phyloP scores from a whole-genome alignment of 2,888 invertebrate genomes.

The Drosophila anomelani region DNA sequence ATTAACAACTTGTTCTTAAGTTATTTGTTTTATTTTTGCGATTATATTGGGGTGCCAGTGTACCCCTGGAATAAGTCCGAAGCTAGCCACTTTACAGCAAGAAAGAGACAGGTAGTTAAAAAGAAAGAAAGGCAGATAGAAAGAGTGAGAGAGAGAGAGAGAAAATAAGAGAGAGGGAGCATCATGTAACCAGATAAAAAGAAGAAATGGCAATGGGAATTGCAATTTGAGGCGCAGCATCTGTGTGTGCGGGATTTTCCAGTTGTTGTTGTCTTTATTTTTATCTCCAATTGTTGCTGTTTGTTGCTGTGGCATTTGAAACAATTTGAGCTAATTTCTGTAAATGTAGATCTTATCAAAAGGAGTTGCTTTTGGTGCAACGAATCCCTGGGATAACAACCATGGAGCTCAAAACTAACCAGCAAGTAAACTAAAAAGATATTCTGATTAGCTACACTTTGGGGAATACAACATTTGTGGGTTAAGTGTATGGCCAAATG shows the following conservation, averaged over 20 bases:
- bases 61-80: conserved; percentile 24
- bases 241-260: conserved; percentile 54
- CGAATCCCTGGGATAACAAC: conserved; percentile 31
- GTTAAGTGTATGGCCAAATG: too few species aligned
- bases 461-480: not conserved
- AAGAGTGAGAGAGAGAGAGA: not conserved
- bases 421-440: conserved; percentile 13
- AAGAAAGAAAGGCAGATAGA: not conserved
- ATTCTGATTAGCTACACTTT: not conserved
- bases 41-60: not conserved
- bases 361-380: conserved; percentile 31
- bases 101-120: conserved; percentile 12
- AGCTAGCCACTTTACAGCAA: conserved; percentile 53
- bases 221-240: conserved; percentile 52
- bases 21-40: not conserved
- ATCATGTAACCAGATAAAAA: conserved; percentile 17
- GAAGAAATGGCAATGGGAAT: conserved; percentile 23
- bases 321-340: conserved; percentile 58
- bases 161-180: conserved; percentile 4
- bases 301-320: conserved; percentile 53
- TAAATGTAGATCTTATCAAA: conserved; percentile 45
- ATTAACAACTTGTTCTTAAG: too few species aligned
- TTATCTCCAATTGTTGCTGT: conserved; percentile 8
- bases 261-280: conserved; percentile 24
- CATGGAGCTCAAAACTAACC: conserved; percentile 16